A percentile compares a stretch with the other conserved stretches of the same genome.
Conservation (phyloP, 1,140 invertebrate species). For the Drosophila sulfurigaster region DNA sequence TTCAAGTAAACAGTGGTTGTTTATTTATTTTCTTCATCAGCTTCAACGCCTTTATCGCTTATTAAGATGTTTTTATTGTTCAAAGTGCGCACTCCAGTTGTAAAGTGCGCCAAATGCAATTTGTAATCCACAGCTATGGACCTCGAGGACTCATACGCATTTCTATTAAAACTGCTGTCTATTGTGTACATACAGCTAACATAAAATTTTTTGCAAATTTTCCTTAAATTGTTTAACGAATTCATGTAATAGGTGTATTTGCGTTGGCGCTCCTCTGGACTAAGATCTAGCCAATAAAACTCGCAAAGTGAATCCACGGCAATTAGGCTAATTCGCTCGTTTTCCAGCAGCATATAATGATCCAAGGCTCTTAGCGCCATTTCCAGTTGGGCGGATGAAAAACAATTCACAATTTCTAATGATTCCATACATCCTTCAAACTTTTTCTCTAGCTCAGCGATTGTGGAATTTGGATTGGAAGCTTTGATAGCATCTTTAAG, state of each 20-base stretch:
- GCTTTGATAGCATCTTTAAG: conserved; percentile 3
- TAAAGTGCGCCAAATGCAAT: conserved; percentile 2
- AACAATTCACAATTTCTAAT: conserved; percentile 35
- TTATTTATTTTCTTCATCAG: conserved; percentile 1
- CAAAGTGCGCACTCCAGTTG: conserved; percentile 15
- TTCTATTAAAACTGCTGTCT: conserved; percentile 27
- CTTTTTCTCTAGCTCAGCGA: background rate
- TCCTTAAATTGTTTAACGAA: background rate
- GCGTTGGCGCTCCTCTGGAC: conserved; percentile 1
- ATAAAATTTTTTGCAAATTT: conserved; percentile 34
- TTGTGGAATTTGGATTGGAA: background rate
- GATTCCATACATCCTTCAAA: conserved; percentile 27
- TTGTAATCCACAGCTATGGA: conserved; percentile 24
- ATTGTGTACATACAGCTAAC: conserved; percentile 37
- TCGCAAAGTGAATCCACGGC: conserved; percentile 35
- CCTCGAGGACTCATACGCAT: background rate
- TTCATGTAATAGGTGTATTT: conserved; percentile 43
- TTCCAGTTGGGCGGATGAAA: conserved; percentile 14
- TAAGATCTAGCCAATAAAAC: conserved; percentile 38
- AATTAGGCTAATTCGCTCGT: conserved; percentile 20
- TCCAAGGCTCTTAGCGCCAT: conserved; percentile 30
- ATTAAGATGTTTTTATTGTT: conserved; percentile 20
- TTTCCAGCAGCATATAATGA: conserved; percentile 22
- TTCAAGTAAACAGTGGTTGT: too few species aligned
- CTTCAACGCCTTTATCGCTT: conserved; percentile 12